Conservation (phyloP, 2,113 vertebrate genomes). For the Bubo scandiacus region DNA sequence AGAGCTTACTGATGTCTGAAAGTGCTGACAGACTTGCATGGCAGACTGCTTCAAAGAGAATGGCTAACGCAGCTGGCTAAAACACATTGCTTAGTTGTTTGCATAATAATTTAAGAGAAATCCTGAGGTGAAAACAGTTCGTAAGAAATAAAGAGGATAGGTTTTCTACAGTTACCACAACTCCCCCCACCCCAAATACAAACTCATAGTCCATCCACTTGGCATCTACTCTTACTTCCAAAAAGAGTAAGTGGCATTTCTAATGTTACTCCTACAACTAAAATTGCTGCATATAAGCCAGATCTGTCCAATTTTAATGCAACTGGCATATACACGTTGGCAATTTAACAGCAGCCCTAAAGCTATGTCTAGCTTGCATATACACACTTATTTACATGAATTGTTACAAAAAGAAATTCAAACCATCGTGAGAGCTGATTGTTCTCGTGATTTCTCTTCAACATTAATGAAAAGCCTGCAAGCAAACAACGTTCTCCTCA, state of each 20-base stretch:
- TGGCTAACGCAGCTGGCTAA: background rate
- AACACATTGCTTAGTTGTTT: background rate
- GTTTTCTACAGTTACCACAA: background rate
- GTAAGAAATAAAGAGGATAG: background rate
- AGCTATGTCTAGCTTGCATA: conserved; percentile 1
- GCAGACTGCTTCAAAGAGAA: background rate
- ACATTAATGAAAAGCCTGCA: background rate
- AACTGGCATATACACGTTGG: background rate
- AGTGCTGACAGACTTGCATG: background rate
- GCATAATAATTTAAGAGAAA: background rate
- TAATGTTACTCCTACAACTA: background rate
- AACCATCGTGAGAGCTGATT: background rate
- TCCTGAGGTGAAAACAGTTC: background rate
- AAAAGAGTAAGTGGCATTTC: background rate
- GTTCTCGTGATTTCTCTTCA: background rate
- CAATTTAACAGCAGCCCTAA: conserved; percentile 6
- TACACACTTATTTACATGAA: background rate
- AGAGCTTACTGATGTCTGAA: background rate
- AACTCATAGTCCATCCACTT: background rate
- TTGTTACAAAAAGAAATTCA: conserved; percentile 16
- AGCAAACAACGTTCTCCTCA: conserved; percentile 35
- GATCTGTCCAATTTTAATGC: background rate
- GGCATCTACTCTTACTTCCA: background rate
- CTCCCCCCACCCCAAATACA: background rate
- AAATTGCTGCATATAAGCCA: background rate